Conservation (phyloP, 2,797 vertebrate genomes). For the Paedocypris micromegethes region DNA sequence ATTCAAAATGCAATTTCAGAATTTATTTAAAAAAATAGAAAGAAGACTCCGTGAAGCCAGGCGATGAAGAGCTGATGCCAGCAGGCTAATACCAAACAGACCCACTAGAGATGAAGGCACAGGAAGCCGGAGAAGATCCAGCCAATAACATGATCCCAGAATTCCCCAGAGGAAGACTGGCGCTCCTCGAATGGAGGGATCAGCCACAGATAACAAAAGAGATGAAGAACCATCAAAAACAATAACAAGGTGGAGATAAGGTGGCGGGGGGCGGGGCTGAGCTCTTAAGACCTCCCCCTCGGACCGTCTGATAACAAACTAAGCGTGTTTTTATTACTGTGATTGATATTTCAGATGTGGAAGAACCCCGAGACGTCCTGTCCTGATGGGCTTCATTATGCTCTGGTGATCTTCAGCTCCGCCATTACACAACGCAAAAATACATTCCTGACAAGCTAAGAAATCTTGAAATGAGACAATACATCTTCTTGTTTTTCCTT, state of each 20-base stretch:
- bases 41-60: neutral
- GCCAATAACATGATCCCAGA: constrained; percentile 50
- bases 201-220: constrained; percentile 54
- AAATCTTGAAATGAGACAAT: too few relatives aligned
- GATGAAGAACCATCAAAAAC: constrained; percentile 13
- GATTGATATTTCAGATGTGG: constrained; percentile 11
- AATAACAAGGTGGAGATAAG: constrained; percentile 9
- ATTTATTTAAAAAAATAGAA: too few relatives aligned
- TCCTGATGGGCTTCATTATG: constrained; percentile 8
- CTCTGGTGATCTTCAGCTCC: neutral
- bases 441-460: too few relatives aligned
- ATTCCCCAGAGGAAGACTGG: constrained; percentile 46
- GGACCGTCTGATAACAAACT: constrained; percentile 14
- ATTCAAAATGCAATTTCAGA: neutral
- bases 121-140: constrained; percentile 3
- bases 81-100: constrained; percentile 42
- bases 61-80: constrained; percentile 34
- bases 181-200: constrained; percentile 61
- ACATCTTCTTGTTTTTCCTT: too few relatives aligned
- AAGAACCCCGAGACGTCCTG: constrained; percentile 15
- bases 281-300: constrained; percentile 1
- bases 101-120: constrained; percentile 15
- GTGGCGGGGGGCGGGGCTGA: neutral
- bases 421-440: constrained; percentile 12
- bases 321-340: neutral